A percentile compares a stretch with the other conserved stretches of the same genome.
These are phyloP conservation scores for Acrocephalus kingi DNA, from an alignment of 2,113 vertebrate genomes.

Conservation along the genomic window DNA sequence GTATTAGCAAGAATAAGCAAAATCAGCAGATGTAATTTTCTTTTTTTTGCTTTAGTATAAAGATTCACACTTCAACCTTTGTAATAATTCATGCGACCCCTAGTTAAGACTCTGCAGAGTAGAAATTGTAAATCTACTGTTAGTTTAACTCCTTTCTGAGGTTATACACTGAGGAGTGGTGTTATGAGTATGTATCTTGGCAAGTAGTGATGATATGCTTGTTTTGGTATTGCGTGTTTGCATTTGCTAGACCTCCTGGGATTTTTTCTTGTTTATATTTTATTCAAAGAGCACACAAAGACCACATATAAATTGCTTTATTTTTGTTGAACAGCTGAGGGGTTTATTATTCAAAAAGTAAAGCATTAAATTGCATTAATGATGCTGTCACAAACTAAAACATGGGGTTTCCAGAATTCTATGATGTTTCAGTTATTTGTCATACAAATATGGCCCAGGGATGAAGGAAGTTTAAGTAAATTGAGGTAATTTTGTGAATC, in stretches of 20 bases:
- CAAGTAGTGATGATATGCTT: not conserved
- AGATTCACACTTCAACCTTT: not conserved
- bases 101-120: not conserved
- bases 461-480: not conserved
- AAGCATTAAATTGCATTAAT: not conserved
- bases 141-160: not conserved
- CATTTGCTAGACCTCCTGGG: not conserved
- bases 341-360: not conserved
- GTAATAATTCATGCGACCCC: not conserved
- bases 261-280: not conserved
- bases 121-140: not conserved
- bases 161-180: not conserved
- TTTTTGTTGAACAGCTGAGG: not conserved
- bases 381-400: not conserved
- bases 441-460: not conserved
- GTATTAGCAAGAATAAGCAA: not conserved
- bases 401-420: not conserved
- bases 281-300: not conserved
- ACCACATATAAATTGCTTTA: not conserved
- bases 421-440: not conserved
- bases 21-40: not conserved
- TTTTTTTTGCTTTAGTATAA: not conserved
- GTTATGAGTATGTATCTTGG: not conserved
- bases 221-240: not conserved
- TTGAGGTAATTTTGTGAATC: not conserved